Base-by-base conservation (phyloP, 2,888 invertebrate genomes). In the Prosopocoilus inquinatus region DNA sequence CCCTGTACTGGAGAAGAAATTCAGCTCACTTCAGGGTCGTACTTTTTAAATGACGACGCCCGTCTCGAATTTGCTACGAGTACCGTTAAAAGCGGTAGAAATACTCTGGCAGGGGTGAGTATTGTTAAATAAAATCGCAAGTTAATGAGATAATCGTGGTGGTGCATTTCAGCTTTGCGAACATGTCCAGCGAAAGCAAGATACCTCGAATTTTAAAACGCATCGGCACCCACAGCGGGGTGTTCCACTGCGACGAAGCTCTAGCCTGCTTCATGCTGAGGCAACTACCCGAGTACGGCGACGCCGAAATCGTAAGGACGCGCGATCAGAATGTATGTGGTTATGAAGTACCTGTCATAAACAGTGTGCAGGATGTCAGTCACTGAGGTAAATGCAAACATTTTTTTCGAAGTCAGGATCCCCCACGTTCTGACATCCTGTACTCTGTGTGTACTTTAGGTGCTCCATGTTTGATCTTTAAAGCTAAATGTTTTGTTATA, bases 231-330 rank as follows among this genome's bases (percentile, higher is more conserved):
- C 90, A 90, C 65, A 82, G 86, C 80, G 96, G 96, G 0, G 82
- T 83, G 0, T 96, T 96, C 74, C 96, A 96, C 76, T 95, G 94
- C 70, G 96, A 97, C 72, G 96, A 97, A 77, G 91, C 89, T 0
- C 78, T 98, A n/a, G 98, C 96, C 0, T 96, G 96, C 74, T 94
- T 84, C 70, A 87, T 99, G 89, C 81, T 99, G 12, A 90, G 89
- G 71, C 81, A 83, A 47, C 76, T 97, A 3, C 91, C 94, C 0
- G 81, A 87, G 64, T 96, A 89, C 75, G 82, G 86, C 67, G 82
- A 92, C 77, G 91, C 96, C 0, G 81, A 84, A 62, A 91, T 99
- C 55, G 75, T 94, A 5, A 81, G 93, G 64, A 83, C 84, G 0
- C 80, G 89, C 44, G 82, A 88, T 62, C 61, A 65, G 13, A 69